Base-by-base conservation (phyloP, 2,797 vertebrate species). In the Micromesistius poutassou region DNA sequence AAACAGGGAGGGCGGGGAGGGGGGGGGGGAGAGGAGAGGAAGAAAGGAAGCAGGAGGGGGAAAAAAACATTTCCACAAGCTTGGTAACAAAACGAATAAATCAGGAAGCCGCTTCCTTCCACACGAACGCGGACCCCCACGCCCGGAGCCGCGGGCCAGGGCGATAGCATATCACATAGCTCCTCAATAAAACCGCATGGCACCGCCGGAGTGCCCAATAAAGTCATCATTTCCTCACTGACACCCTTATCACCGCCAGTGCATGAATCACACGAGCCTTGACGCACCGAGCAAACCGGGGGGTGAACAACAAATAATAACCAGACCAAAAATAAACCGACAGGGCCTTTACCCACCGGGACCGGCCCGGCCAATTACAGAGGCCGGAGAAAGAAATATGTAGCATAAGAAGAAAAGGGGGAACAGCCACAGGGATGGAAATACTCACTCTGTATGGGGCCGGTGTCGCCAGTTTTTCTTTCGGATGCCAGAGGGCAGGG, bases 381-480 rank as follows among this genome's bases (percentile, higher is more conserved):
- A 75, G 73, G 72, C 77, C 74, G 78, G 77, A 85, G 68, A 87
- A 87, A 88, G 83, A 85, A 83, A 82, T 82, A 77, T 73, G 4
- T 50, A 86, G 80, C 68, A 82, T 87, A 87, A 82, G 0, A 86
- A 80, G 66, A 83, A 88, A 87, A 83, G 78, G 25, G 83, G 78
- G 30, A 71, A 40, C 77, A 78, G 80, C 80, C 81, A 81, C 86
- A 81, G 77, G 81, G 82, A 85, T 82, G 73, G 78, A 79, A 83
- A 85, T 89, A 78, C 75, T 90, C 84, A 88, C 87, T 88, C 79
- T 88, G 86, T 90, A 87, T 86, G 86, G 83, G 81, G 76, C 86
- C 82, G 78, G 83, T 80, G 82, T 81, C 70, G 72, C 79, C 76
- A 50, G 88, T 88, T 13, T 79, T 91, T 89, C 88, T 87, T 1